phyloP scores from a whole-genome alignment of 2,113 vertebrate species.

The Sinocyclocheilus anshuiensis region DNA sequence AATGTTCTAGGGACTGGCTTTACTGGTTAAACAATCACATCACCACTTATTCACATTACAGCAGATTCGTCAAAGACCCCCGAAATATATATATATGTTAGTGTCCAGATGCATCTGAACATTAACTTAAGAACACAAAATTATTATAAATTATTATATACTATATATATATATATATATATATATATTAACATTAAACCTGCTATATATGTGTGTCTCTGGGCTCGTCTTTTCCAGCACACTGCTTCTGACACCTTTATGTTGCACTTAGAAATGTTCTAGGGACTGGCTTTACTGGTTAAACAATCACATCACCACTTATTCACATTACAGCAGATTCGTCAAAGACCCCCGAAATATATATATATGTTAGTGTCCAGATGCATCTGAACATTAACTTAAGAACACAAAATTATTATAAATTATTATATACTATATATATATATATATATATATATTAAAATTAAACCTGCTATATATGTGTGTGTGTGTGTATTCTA shows the following conservation, averaged over 20 bases:
- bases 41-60: conserved; percentile 30
- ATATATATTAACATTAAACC: too few species aligned
- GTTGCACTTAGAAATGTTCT: conserved; percentile 34
- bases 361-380: too few species aligned
- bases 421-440: too few species aligned
- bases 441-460: too few species aligned
- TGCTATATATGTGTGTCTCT: neutral
- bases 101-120: too few species aligned
- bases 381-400: too few species aligned
- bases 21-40: conserved; percentile 21
- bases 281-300: neutral
- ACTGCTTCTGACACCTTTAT: conserved; percentile 33
- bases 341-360: conserved; percentile 8
- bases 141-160: too few species aligned
- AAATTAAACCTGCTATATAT: too few species aligned
- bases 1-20: neutral
- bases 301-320: conserved; percentile 16
- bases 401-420: too few species aligned
- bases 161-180: too few species aligned
- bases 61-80: conserved; percentile 37
- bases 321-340: conserved; percentile 41
- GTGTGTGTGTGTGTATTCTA: too few species aligned
- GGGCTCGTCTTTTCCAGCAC: conserved; percentile 33
- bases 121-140: too few species aligned
- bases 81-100: neutral